Evolutionary conservation across 2,113 vertebrate genomes (phyloP).

Genomic region (Prochilodus magdalenae): DNA sequence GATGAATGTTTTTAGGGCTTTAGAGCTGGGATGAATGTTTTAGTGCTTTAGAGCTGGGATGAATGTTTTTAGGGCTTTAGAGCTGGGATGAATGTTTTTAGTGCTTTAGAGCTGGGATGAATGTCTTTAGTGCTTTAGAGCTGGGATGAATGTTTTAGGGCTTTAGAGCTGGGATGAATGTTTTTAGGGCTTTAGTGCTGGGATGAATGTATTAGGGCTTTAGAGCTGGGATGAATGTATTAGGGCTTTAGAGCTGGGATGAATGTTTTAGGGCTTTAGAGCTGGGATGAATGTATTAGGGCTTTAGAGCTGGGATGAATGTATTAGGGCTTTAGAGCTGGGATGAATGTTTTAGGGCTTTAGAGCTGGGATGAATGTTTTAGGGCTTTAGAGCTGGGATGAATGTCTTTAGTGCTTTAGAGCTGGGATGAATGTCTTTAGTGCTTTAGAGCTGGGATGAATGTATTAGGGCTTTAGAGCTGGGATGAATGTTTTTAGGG

Average conservation of each 20-base stretch:
- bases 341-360: too few relatives aligned
- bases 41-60: background rate
- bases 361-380: background rate
- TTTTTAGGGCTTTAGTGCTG: too few relatives aligned
- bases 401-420: background rate
- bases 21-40: background rate
- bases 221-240: background rate
- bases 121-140: background rate
- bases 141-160: too few relatives aligned
- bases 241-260: background rate
- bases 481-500: too few relatives aligned
- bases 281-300: too few relatives aligned
- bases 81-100: background rate
- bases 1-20: too few relatives aligned
- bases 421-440: background rate
- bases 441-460: background rate
- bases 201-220: too few relatives aligned
- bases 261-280: background rate
- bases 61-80: background rate
- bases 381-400: background rate
- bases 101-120: background rate
- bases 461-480: background rate
- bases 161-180: too few relatives aligned
- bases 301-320: too few relatives aligned
- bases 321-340: too few relatives aligned